These are phyloP conservation scores for Brachyalestes nurse DNA, from an alignment of 2,797 vertebrate species.

Conservation along the genomic window DNA sequence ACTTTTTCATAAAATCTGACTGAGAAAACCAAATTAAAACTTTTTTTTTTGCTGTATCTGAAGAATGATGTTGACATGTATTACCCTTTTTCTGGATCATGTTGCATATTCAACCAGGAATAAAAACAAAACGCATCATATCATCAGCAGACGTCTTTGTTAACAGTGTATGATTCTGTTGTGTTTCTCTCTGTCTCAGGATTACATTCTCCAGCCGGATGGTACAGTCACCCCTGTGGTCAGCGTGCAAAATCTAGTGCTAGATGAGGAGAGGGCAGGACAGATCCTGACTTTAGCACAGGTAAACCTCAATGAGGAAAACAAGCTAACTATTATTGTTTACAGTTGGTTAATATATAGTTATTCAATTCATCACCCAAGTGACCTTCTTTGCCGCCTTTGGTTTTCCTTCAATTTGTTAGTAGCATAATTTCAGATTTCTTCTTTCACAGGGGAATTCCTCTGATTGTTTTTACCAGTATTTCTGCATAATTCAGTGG, in stretches of 20 bases:
- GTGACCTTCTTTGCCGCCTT: no score
- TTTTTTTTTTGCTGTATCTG: no score
- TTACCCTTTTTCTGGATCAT: background rate
- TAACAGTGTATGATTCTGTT: background rate
- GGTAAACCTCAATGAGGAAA: background rate
- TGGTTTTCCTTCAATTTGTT: no score
- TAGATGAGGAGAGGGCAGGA: slow-evolving; percentile 83
- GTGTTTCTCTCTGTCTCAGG: slow-evolving; percentile 60
- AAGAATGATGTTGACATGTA: background rate
- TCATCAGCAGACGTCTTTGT: background rate
- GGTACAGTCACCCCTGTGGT: slow-evolving; percentile 80
- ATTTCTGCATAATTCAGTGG: no score
- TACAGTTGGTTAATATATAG: no score
- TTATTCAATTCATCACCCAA: no score
- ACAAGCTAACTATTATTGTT: no score
- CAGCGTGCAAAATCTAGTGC: slow-evolving; percentile 80
- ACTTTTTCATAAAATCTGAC: background rate
- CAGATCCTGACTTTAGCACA: slow-evolving; percentile 73
- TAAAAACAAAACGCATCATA: background rate
- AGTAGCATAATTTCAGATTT: no score
- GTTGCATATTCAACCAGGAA: background rate
- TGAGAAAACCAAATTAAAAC: no score
- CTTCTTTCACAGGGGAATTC: no score
- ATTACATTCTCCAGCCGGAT: slow-evolving; percentile 82
- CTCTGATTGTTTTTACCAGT: no score